These are phyloP conservation scores for Arctopsyche grandis DNA, from an alignment of 1,140 invertebrate genomes.

Conservation along the genomic window DNA sequence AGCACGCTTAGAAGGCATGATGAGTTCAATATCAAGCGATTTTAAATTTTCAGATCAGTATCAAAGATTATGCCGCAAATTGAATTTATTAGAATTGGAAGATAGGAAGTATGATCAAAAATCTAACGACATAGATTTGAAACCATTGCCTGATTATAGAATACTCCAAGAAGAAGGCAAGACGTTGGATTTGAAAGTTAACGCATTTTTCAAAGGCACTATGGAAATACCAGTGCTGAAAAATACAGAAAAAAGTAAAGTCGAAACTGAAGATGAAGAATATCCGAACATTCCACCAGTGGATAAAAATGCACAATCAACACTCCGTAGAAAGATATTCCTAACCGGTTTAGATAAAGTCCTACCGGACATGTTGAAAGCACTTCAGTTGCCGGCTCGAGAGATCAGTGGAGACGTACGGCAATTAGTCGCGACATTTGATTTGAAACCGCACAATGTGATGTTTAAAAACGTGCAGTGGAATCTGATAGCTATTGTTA, in stretches of 20 bases:
- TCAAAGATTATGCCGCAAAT: constrained; percentile 66
- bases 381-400: constrained; percentile 59
- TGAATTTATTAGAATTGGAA: constrained; percentile 68
- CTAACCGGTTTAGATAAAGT: constrained; percentile 68
- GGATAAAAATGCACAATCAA: constrained; percentile 68
- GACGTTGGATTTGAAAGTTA: constrained; percentile 67
- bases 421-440: constrained; percentile 68
- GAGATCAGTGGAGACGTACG: constrained; percentile 63
- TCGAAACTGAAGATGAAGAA: constrained; percentile 56
- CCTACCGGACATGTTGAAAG: constrained; percentile 61
- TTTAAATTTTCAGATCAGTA: constrained; percentile 66
- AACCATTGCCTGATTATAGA: constrained; percentile 69
- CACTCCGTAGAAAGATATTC: constrained; percentile 68
- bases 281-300: constrained; percentile 65
- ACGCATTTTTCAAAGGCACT: constrained; percentile 65
- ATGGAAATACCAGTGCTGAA: constrained; percentile 58
- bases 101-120: constrained; percentile 64
- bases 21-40: constrained; percentile 60
- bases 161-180: constrained; percentile 69
- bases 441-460: constrained; percentile 69
- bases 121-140: constrained; percentile 58
- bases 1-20: constrained; percentile 66
- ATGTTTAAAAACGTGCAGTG: constrained; percentile 69
- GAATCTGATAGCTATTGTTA: constrained; percentile 66
- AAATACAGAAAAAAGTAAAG: constrained; percentile 49